Evolutionary conservation across 2,113 vertebrate genomes (phyloP), one percentile per base, ranked within the genome.

Genomic region (Triplophysa rosa): DNA sequence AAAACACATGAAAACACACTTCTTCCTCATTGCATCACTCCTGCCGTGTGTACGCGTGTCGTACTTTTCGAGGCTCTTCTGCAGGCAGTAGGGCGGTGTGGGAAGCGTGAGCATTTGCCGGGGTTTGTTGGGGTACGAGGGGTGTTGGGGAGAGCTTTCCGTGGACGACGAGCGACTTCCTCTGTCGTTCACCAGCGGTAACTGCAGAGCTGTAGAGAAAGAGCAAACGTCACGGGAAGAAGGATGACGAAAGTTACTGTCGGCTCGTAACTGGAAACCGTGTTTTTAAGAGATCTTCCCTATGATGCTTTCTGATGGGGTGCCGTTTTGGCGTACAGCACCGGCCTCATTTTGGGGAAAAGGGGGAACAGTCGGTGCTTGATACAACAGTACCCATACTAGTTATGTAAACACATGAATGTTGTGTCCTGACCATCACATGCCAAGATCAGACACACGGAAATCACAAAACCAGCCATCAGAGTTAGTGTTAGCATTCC

Each of bases 41-140:
- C 66, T 47, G 47, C 24, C 47, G 68, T 72, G 45, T 54, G 59
- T 4, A 1, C 2, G 9, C 21, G 10, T 40, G 19, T 5, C 91
- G 77, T 92, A 97, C 95, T 96, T 97, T 87, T 97, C 95, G 82
- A 97, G 88, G 89, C 95, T 97, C 80, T 95, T 95, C 84, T 92
- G 95, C 10, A 92, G 88, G 87, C 92, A 93, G 21, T 92, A 93
- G 0, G 93, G 89, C 4, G 95, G 90, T 1, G 94, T 91, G 2
- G 95, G 93, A 49, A 97, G 92, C 52, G 92, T 95, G 87, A 96
- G 91, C 92, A 96, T 94, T 84, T 94, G 91, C 80, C 95, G 91
- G 33, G 95, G 95, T 74, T 94, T 93, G 81, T 89, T 90, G 0
- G 94, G 92, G 82, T 91, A 90, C 0, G 91, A 87, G 75, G 95